These are phyloP conservation scores for Bolinopsis microptera DNA, from an alignment of 37 sponge, comb jelly and placozoan species.

Conservation along the genomic window DNA sequence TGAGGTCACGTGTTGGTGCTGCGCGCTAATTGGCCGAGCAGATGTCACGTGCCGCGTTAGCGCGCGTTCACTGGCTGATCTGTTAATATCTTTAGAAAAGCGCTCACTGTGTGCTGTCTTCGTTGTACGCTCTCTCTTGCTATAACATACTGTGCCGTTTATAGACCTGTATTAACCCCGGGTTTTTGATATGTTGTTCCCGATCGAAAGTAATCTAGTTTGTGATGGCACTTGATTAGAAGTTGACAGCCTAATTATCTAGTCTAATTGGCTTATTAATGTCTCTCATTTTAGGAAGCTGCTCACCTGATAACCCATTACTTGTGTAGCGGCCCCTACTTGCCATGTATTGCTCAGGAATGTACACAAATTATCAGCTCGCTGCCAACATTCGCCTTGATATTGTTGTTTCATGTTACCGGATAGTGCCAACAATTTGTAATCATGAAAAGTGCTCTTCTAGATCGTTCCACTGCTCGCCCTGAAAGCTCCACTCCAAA, in stretches of 20 bases:
- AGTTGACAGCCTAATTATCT: neutral
- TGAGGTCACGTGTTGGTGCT: slow-evolving; percentile 20
- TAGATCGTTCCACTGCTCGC: neutral
- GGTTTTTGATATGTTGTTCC: neutral
- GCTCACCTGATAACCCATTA: neutral
- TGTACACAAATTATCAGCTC: neutral
- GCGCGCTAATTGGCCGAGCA: slow-evolving; percentile 35
- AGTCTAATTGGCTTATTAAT: neutral
- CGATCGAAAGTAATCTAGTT: neutral
- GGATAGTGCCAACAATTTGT: neutral
- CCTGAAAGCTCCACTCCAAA: neutral
- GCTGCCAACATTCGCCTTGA: neutral
- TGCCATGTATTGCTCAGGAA: neutral
- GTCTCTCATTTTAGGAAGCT: neutral
- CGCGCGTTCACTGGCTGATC: slow-evolving; percentile 49
- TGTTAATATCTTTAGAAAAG: slow-evolving; percentile 65
- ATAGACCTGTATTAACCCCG: neutral
- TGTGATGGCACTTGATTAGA: neutral
- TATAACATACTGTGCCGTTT: neutral
- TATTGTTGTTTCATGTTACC: neutral
- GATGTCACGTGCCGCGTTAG: slow-evolving; percentile 46
- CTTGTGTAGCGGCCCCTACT: neutral
- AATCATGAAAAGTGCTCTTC: neutral
- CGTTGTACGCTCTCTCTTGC: slow-evolving; percentile 13
- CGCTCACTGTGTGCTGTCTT: slow-evolving; percentile 60